phyloP scores from a whole-genome alignment of 2,797 vertebrate species.

The Neosilurus mollespiculum region DNA sequence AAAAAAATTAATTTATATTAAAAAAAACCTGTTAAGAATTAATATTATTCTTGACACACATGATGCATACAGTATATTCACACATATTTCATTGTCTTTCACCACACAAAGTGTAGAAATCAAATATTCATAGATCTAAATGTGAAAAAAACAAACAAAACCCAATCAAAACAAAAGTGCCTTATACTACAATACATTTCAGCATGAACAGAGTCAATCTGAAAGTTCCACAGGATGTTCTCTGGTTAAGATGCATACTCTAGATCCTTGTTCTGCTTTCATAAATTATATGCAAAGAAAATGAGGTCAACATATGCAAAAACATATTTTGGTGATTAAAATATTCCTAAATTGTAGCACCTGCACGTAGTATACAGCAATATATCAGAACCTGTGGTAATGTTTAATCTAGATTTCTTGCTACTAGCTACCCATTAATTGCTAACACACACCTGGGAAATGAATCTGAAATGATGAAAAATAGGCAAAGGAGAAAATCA shows the following conservation, averaged over 20 bases:
- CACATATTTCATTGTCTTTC: background rate
- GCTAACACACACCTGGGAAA: background rate
- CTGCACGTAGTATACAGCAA: background rate
- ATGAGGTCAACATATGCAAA: background rate
- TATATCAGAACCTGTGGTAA: background rate
- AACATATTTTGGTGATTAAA: constrained; percentile 2
- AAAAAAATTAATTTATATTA: background rate
- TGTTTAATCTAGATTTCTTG: background rate
- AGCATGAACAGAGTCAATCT: background rate
- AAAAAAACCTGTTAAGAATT: background rate
- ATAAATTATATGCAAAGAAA: constrained; percentile 7
- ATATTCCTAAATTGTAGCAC: background rate
- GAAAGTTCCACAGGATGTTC: background rate
- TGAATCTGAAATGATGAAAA: background rate
- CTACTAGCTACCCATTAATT: background rate
- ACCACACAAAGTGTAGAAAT: background rate
- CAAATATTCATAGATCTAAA: background rate
- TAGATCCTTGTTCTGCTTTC: background rate
- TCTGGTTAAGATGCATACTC: background rate
- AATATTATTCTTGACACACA: background rate
- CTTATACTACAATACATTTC: background rate
- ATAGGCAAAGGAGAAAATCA: background rate
- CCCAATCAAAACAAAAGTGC: no score
- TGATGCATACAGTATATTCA: background rate
- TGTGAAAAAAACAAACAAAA: background rate